Conservation (phyloP, 2,113 vertebrate species). For the Dasyurus viverrinus region DNA sequence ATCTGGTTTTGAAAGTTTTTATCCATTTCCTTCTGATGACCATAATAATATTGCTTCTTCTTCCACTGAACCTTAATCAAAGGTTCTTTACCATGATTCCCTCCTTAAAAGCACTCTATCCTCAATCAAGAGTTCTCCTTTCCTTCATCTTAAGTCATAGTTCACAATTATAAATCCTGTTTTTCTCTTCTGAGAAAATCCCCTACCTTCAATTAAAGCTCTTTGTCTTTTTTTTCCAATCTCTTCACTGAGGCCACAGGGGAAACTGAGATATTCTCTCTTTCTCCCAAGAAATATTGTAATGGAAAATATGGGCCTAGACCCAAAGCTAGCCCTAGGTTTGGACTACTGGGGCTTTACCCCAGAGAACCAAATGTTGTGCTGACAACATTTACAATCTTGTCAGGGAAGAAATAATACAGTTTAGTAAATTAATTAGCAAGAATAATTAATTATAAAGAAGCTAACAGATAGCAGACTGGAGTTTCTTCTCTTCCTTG, state of each 20-base stretch:
- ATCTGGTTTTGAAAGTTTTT: neutral
- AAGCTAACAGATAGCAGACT: neutral
- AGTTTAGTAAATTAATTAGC: neutral
- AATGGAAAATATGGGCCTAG: neutral
- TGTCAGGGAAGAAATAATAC: neutral
- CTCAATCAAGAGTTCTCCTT: neutral
- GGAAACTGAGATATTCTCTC: neutral
- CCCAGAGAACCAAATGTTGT: neutral
- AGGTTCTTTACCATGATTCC: neutral
- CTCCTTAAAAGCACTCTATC: neutral
- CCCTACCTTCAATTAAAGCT: neutral
- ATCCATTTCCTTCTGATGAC: too few species aligned
- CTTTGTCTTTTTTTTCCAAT: neutral
- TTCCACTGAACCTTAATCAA: neutral
- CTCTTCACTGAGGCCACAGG: neutral
- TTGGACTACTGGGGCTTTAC: neutral
- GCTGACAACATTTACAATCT: neutral
- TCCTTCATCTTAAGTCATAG: neutral
- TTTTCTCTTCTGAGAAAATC: neutral
- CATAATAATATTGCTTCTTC: neutral
- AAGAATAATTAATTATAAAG: neutral
- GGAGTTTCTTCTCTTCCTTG: neutral
- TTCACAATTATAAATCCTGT: neutral
- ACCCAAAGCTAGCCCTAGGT: neutral
- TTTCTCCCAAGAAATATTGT: neutral